Evolutionary conservation across 2,797 vertebrate genomes (phyloP).

Genomic region (Urosaurus nigricauda): DNA sequence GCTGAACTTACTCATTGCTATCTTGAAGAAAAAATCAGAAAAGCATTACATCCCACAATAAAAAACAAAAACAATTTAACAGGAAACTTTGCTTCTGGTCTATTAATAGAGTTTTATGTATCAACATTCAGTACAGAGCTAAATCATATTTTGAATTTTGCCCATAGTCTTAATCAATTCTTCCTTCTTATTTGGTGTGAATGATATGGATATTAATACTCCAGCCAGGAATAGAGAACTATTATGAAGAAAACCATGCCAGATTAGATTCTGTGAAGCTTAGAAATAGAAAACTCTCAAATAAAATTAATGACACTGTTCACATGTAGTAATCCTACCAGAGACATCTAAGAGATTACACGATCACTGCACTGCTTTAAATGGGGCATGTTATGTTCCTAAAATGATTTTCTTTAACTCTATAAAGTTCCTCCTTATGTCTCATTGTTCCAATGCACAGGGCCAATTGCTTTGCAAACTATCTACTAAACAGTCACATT

Average conservation of each 20-base stretch:
- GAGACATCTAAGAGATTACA: neutral
- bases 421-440: neutral
- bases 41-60: too few relatives aligned
- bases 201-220: neutral
- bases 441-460: neutral
- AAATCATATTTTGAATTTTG: neutral
- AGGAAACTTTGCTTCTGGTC: neutral
- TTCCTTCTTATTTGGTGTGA: neutral
- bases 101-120: neutral
- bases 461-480: neutral
- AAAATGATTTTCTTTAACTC: neutral
- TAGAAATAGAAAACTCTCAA: neutral
- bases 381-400: neutral
- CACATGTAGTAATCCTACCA: slow-evolving; percentile 1
- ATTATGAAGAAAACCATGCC: neutral
- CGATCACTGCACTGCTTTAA: neutral
- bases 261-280: slow-evolving; percentile 1
- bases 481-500: neutral
- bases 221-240: neutral
- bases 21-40: too few relatives aligned
- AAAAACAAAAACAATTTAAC: too few relatives aligned
- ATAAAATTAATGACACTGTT: neutral
- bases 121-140: neutral
- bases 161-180: neutral
- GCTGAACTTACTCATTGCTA: too few relatives aligned